Evolutionary conservation across 1,140 invertebrate genomes (phyloP).

Genomic region (Ectropis grisescens): DNA sequence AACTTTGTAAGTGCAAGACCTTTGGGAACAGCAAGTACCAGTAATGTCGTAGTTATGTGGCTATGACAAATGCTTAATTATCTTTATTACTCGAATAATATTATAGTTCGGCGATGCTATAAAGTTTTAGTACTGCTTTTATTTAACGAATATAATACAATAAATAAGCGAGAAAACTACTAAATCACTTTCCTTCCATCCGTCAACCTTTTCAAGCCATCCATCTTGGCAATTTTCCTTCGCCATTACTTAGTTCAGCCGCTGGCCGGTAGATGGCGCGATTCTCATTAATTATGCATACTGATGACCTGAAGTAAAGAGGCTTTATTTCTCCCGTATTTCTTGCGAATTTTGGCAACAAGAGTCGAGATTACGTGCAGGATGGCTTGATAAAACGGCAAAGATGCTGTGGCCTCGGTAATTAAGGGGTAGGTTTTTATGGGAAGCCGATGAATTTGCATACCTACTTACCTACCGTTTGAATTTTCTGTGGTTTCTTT

Average conservation of each 20-base stretch:
- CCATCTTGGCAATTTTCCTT: slow-evolving; percentile 36
- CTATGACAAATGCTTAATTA: slow-evolving; percentile 63
- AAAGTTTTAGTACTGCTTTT: no score
- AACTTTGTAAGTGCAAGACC: no score
- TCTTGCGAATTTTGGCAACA: slow-evolving; percentile 48
- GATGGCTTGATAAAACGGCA: slow-evolving; percentile 26
- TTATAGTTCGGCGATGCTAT: no score
- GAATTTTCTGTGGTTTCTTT: no score
- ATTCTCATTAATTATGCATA: slow-evolving; percentile 73
- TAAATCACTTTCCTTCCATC: no score
- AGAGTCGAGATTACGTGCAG: slow-evolving; percentile 25
- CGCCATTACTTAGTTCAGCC: slow-evolving; percentile 42
- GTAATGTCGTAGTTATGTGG: slow-evolving; percentile 32
- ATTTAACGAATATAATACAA: no score
- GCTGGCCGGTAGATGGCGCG: slow-evolving; percentile 42
- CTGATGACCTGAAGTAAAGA: slow-evolving; percentile 71
- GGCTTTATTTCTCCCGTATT: slow-evolving; percentile 26
- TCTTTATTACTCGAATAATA: slow-evolving; percentile 6
- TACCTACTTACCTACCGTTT: no score
- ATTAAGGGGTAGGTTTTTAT: no score
- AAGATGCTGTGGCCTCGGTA: slow-evolving; percentile 3
- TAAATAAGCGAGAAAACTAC: no score
- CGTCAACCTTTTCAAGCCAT: slow-evolving; percentile 14
- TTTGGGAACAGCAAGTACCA: no score
- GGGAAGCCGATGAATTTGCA: no score